phyloP scores from a whole-genome alignment of 2,888 invertebrate genomes.

The Agrochola lota region DNA sequence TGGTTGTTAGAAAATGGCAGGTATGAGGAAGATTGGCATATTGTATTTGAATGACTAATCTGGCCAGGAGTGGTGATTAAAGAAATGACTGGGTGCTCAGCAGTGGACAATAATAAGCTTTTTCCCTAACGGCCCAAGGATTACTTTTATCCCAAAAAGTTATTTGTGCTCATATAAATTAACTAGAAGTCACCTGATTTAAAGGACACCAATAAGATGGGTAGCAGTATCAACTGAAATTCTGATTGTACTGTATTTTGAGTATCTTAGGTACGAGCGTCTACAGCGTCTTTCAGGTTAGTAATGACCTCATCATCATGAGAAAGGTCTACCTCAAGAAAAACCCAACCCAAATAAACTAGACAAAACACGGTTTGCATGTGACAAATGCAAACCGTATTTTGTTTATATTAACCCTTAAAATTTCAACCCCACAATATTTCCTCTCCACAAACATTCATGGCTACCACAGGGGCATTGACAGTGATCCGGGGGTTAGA shows the following conservation, averaged over 20 bases:
- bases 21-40: not conserved
- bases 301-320: no score
- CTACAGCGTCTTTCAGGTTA: no score
- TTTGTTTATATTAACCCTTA: not conserved
- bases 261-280: not conserved
- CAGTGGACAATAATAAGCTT: not conserved
- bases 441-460: conserved; percentile 16
- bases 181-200: not conserved
- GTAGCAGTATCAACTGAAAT: not conserved
- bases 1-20: not conserved
- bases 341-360: no score
- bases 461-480: conserved; percentile 46
- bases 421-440: not conserved
- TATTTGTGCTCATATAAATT: not conserved
- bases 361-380: no score
- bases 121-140: not conserved
- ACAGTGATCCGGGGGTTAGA: conserved; percentile 52
- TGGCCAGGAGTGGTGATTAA: not conserved
- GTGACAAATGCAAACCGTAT: not conserved
- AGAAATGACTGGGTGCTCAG: not conserved
- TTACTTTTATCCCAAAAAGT: not conserved
- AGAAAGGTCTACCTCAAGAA: not conserved
- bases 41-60: not conserved
- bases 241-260: not conserved
- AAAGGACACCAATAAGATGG: not conserved